Evolutionary conservation across 2,797 vertebrate species (phyloP).

Genomic region (Echeneis naucrates): DNA sequence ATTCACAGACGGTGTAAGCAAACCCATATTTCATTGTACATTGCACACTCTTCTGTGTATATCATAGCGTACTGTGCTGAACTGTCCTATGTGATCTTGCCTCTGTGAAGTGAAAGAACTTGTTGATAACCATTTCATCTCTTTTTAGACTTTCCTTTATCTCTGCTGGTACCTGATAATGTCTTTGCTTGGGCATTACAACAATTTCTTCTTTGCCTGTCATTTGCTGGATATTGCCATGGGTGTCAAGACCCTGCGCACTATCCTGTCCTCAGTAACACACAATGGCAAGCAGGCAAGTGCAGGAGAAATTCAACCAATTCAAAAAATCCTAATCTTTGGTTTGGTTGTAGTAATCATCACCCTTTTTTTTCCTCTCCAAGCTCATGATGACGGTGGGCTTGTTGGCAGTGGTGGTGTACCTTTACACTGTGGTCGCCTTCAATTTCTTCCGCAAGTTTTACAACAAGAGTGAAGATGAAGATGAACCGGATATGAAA

Average conservation of each 20-base stretch:
- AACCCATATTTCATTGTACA: neutral
- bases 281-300: conserved; percentile 96
- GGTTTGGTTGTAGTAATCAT: conserved; percentile 17
- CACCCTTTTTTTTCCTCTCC: conserved; percentile 6
- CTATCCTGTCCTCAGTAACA: conserved; percentile 95
- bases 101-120: conserved; percentile 1
- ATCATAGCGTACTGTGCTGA: neutral
- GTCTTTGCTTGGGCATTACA: conserved; percentile 96
- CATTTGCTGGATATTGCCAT: conserved; percentile 97
- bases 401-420: conserved; percentile 92
- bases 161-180: conserved; percentile 94
- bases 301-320: neutral
- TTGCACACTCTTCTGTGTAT: neutral
- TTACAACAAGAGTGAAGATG: conserved; percentile 97
- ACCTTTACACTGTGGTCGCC: conserved; percentile 94
- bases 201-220: conserved; percentile 96
- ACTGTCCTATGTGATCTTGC: neutral
- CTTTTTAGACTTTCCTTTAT: conserved; percentile 92
- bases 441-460: conserved; percentile 98
- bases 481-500: conserved; percentile 95
- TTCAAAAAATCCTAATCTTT: neutral
- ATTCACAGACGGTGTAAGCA: conserved; percentile 94
- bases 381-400: conserved; percentile 97
- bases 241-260: conserved; percentile 95
- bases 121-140: neutral